Conservation (phyloP, 2,797 vertebrate species). For the Ciconia nigra region DNA sequence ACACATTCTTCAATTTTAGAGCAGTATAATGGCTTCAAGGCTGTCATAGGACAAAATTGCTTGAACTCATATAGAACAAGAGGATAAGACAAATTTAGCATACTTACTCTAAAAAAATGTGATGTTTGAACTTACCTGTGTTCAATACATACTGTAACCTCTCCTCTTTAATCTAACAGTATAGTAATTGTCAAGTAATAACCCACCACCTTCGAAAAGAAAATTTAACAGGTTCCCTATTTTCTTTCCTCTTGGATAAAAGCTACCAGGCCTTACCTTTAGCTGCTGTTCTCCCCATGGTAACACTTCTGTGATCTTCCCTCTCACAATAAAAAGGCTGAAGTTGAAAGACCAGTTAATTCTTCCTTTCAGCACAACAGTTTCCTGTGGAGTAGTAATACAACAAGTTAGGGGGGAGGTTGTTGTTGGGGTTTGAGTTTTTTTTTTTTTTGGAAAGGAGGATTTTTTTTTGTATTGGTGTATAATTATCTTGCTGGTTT, state of each 20-base stretch:
- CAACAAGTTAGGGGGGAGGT: slow-evolving; percentile 42
- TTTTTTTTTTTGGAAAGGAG: not conserved
- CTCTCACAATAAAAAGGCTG: slow-evolving; percentile 63
- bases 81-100: not conserved
- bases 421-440: not conserved
- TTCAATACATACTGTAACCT: not conserved
- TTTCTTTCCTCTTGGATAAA: slow-evolving; percentile 7
- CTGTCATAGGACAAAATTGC: not conserved
- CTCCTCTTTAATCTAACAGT: not conserved
- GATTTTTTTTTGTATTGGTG: not conserved
- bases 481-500: not conserved
- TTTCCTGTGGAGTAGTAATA: slow-evolving; percentile 65
- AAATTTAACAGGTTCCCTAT: not conserved
- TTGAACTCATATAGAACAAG: not conserved
- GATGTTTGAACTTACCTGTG: not conserved
- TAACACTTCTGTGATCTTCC: slow-evolving; percentile 67
- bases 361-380: slow-evolving; percentile 60
- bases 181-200: not conserved
- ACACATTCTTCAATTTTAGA: not conserved
- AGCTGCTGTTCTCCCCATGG: slow-evolving; percentile 83
- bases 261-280: slow-evolving; percentile 80
- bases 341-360: slow-evolving; percentile 64
- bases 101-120: not conserved
- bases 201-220: not conserved
- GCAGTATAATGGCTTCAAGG: not conserved